Base-by-base conservation (phyloP, 2,888 invertebrate species). In the Callimorpha dominula region DNA sequence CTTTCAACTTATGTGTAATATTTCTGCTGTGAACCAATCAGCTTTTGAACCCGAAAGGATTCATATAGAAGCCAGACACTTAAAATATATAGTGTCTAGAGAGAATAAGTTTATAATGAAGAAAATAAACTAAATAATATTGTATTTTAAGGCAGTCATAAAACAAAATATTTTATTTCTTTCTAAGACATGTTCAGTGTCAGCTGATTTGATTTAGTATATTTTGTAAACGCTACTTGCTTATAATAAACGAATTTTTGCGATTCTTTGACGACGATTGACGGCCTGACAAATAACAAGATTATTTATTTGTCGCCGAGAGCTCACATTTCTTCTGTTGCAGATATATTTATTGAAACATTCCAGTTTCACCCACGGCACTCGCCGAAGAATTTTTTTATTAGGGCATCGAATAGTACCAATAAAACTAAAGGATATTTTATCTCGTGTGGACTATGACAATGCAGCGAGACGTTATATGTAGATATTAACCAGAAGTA, bases 81-180 rank as follows among this genome's bases (percentile, higher is more conserved):
- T 31, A 31, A 1, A 31, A 31, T 31, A 31, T 31, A 31, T 31
- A 31, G 31, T 31, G 31, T 31, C 52, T n/a, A 7, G 20, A n/a
- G n/a, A 54, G 54, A 11, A 9, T 11, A 9, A 11, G 46, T 46
- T 9, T 46, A 46, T 31, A 31, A 31, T 2, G 31, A 11, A 46
- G 7, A 54, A 54, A 54, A 17, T 54, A n/a, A 9, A 54, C 62
- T 62, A 62, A 40, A 31, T 40, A 60, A 12, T 7, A n/a, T 9
- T n/a, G 8, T 0, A 54, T 54, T 64, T 64, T 43, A 46, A 12
- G 64, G 1, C 0, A 20, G 9, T n/a, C 4, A 20, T 20, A 11
- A n/a, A 54, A 54, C 17, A 54, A 74, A 75, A 77, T 77, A 81
- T 81, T 76, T 78, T 79, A 77, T 77, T 71, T 78, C 74, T 31